These are phyloP conservation scores for Lepidocyrtoides sp. DNA, from an alignment of 2,888 invertebrate species.

Conservation along the genomic window DNA sequence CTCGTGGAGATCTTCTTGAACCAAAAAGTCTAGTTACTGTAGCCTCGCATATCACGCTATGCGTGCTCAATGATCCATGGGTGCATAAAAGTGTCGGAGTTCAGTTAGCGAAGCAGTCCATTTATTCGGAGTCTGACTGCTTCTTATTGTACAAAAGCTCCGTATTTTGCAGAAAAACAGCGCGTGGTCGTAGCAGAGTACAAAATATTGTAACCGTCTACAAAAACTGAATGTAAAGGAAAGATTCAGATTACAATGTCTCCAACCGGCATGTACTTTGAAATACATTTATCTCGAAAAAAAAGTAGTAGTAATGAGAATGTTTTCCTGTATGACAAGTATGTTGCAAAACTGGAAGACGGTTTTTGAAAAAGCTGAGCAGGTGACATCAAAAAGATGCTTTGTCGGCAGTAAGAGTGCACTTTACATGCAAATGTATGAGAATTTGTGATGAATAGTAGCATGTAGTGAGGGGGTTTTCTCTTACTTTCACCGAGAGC, in stretches of 20 bases:
- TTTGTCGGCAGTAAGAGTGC: conserved; percentile 55
- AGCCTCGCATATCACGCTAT: conserved; percentile 61
- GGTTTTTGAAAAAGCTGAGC: conserved; percentile 54
- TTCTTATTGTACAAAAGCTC: conserved; percentile 9
- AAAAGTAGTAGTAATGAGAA: conserved; percentile 37
- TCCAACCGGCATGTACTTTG: neutral
- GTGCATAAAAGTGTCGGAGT: conserved; percentile 85
- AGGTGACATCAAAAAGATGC: conserved; percentile 75
- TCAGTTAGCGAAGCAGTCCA: conserved; percentile 82
- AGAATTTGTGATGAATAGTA: conserved; percentile 2
- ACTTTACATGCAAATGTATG: conserved; percentile 61
- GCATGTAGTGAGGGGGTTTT: neutral
- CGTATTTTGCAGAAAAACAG: conserved; percentile 8
- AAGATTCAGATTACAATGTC: neutral
- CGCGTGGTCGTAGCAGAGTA: neutral
- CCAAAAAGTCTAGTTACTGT: neutral
- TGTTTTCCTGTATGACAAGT: conserved; percentile 44
- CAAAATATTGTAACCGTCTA: neutral
- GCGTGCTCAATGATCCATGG: conserved; percentile 85
- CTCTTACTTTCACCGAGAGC: neutral
- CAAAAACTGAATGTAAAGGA: neutral
- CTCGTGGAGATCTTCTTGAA: neutral
- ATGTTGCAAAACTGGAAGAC: conserved; percentile 11
- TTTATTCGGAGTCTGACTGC: conserved; percentile 67
- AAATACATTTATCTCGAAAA: neutral